Percentiles rank a stretch among this genome's conserved stretches.
Evolutionary conservation across 2,113 vertebrate genomes (phyloP).

Genomic region (Coracopsis vasa): DNA sequence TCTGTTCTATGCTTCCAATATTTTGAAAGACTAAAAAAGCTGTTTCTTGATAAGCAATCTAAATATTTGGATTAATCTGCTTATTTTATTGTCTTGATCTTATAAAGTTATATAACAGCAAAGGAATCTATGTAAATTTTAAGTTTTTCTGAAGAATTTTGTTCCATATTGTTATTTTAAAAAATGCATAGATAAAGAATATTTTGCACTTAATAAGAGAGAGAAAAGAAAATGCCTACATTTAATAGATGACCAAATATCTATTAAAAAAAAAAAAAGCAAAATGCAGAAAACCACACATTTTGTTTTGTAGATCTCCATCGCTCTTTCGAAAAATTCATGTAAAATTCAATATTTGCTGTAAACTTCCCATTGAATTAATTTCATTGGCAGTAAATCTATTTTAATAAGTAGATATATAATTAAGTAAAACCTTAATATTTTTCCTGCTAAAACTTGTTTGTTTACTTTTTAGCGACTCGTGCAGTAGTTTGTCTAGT

Average conservation of each 20-base stretch:
- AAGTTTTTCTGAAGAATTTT: neutral
- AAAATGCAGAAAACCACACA: neutral
- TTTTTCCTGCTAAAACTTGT: neutral
- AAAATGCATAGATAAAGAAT: neutral
- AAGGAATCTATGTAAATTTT: neutral
- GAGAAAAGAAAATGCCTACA: neutral
- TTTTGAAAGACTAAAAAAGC: neutral
- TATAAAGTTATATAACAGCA: neutral
- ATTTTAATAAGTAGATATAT: neutral
- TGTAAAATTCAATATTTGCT: neutral
- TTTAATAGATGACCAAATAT: neutral
- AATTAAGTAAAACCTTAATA: neutral
- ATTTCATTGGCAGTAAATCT: neutral
- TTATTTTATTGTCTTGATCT: neutral
- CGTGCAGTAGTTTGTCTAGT: rapidly evolving
- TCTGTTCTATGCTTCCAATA: neutral
- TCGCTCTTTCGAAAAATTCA: neutral
- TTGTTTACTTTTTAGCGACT: neutral
- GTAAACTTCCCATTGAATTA: neutral
- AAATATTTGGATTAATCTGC: neutral
- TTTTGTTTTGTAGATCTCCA: neutral
- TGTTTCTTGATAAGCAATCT: neutral
- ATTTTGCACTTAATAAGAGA: neutral
- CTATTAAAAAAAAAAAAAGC: neutral
- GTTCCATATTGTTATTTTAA: neutral